Evolutionary conservation across 2,888 invertebrate species (phyloP).

Genomic region (Drosophila algonquin): DNA sequence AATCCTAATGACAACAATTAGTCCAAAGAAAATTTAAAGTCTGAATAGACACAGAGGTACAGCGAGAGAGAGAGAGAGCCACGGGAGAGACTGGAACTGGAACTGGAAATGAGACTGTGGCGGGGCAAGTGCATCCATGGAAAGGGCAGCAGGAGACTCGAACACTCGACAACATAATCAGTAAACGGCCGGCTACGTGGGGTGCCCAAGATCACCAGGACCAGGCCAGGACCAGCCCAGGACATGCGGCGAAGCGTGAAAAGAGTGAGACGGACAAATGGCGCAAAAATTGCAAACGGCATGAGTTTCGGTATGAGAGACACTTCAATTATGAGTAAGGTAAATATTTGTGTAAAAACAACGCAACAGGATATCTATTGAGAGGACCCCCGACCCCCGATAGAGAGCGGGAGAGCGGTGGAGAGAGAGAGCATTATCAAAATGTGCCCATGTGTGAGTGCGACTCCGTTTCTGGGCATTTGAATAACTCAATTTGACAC

Average conservation of each 20-base stretch:
- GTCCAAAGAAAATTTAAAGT: constrained; percentile 54
- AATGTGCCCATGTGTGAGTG: constrained; percentile 70
- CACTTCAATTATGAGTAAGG: constrained; percentile 81
- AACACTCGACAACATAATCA: constrained; percentile 62
- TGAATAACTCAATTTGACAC: constrained; percentile 79
- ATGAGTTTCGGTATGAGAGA: constrained; percentile 48
- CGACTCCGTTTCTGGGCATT: constrained; percentile 46
- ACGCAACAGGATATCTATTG: constrained; percentile 83
- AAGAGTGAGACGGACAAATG: constrained; percentile 60
- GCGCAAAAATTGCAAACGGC: constrained; percentile 66
- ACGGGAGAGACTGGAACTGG: constrained; percentile 18
- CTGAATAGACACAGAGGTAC: constrained; percentile 5
- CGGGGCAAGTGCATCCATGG: constrained; percentile 55
- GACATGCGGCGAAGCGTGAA: constrained; percentile 64
- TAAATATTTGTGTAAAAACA: constrained; percentile 83
- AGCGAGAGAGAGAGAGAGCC: constrained; percentile 6
- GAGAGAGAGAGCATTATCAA: constrained; percentile 59
- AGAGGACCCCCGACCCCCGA: constrained; percentile 12
- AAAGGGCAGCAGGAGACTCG: constrained; percentile 42
- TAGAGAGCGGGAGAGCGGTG: constrained; percentile 5
- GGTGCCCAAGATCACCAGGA: constrained; percentile 40
- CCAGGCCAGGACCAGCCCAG: constrained; percentile 23
- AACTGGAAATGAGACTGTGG: constrained; percentile 3
- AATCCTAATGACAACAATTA: constrained; percentile 76
- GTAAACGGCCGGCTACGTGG: constrained; percentile 49